Evolutionary conservation across 1,140 invertebrate species (phyloP).

Genomic region (Aphis gossypii): DNA sequence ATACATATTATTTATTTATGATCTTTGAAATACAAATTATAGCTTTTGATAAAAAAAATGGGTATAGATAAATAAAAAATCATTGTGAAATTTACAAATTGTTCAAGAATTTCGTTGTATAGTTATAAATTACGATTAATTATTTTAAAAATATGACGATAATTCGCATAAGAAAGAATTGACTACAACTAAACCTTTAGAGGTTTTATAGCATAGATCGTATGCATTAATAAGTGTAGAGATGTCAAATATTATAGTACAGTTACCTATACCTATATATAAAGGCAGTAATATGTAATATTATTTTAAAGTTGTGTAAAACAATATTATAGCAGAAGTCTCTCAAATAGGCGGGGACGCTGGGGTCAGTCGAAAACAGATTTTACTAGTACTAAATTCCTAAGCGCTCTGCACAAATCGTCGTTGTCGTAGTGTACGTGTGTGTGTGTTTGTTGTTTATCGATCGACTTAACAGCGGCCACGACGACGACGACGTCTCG

Average conservation of each 20-base stretch:
- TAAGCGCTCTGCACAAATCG: background rate
- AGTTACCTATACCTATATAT: no score
- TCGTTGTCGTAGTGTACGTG: background rate
- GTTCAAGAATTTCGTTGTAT: no score
- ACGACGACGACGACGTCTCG: background rate
- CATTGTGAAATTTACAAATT: no score
- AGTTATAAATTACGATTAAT: no score
- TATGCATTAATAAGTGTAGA: no score
- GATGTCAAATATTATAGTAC: no score
- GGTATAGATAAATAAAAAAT: no score
- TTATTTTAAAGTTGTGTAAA: no score
- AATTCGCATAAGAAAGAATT: background rate
- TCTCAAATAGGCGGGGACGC: background rate
- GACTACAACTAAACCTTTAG: no score
- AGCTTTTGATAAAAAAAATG: background rate
- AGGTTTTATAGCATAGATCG: no score
- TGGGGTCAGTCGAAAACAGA: background rate
- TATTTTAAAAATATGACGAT: no score
- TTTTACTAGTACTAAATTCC: background rate
- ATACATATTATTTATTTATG: background rate
- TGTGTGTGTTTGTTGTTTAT: slow-evolving; percentile 8
- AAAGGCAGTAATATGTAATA: background rate
- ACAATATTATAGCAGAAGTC: background rate
- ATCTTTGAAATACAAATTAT: background rate
- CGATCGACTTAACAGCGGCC: background rate